Evolutionary conservation across 1,140 invertebrate genomes (phyloP).

Genomic region (Drosophila sp.): DNA sequence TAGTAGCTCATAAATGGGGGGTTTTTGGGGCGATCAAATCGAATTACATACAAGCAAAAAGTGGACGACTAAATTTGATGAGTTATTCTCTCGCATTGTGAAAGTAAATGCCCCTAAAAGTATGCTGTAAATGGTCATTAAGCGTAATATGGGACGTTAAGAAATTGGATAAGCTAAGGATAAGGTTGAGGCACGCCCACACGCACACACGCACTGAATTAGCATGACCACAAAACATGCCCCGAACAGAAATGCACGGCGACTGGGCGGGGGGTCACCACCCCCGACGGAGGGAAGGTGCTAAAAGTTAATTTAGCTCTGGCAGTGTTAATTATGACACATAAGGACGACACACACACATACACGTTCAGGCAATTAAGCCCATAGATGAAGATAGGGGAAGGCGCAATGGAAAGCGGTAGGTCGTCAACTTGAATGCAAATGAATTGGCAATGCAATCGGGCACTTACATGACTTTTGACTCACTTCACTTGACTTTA

Average conservation of each 20-base stretch:
- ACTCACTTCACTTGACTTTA: constrained; percentile 31
- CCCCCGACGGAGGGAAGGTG: background rate
- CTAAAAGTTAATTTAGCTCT: constrained; percentile 42
- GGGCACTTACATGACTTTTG: constrained; percentile 17
- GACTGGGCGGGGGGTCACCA: too few relatives aligned
- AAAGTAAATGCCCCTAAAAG: constrained; percentile 13
- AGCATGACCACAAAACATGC: constrained; percentile 3
- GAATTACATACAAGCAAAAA: background rate
- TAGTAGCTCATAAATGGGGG: constrained; percentile 16
- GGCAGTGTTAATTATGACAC: constrained; percentile 36
- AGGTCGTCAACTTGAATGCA: background rate
- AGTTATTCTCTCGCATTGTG: constrained; percentile 22
- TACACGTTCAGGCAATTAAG: too few relatives aligned
- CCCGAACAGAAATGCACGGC: background rate
- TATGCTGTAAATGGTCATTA: constrained; percentile 39
- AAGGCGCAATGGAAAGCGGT: background rate
- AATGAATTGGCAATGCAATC: constrained; percentile 2
- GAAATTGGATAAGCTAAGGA: constrained; percentile 40
- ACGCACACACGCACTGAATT: constrained; percentile 22
- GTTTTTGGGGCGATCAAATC: background rate
- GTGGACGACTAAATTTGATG: constrained; percentile 35
- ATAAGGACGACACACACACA: background rate
- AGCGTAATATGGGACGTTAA: constrained; percentile 15
- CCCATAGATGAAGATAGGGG: background rate
- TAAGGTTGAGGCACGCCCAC: constrained; percentile 5